Conservation (phyloP, 1,140 invertebrate species). For the Phthorimaea operculella region DNA sequence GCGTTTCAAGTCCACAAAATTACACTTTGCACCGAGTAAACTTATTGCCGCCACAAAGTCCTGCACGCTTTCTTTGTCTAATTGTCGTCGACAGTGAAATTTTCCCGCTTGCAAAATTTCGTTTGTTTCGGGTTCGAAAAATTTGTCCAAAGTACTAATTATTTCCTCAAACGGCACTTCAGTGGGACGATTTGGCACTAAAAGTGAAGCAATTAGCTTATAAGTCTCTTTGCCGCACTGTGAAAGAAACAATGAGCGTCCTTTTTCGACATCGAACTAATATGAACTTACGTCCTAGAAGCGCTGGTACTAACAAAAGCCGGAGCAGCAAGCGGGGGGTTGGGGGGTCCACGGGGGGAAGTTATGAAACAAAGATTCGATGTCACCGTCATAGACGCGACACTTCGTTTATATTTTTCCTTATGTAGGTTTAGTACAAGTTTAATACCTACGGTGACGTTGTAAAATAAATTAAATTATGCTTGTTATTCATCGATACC, state of each 20-base stretch:
- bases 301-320: too few relatives aligned
- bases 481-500: too few relatives aligned
- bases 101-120: constrained; percentile 26
- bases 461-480: too few relatives aligned
- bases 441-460: too few relatives aligned
- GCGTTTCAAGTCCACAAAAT: constrained; percentile 2
- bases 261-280: too few relatives aligned
- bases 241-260: constrained; percentile 21
- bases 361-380: too few relatives aligned
- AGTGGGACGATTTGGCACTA: constrained; percentile 19
- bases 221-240: constrained; percentile 24
- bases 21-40: constrained; percentile 18
- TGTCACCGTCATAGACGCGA: too few relatives aligned
- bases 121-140: constrained; percentile 26
- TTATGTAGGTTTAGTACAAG: too few relatives aligned
- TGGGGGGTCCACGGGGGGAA: too few relatives aligned
- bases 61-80: constrained; percentile 13
- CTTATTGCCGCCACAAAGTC: constrained; percentile 10
- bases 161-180: constrained; percentile 15
- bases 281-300: too few relatives aligned
- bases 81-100: constrained; percentile 22
- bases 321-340: too few relatives aligned
- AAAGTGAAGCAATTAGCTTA: constrained; percentile 18
- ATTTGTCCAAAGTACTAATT: constrained; percentile 18
- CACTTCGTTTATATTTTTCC: too few relatives aligned